Evolutionary conservation across 2,797 vertebrate genomes (phyloP), one percentile per base, ranked within the genome.

Genomic region (Mus caroli): DNA sequence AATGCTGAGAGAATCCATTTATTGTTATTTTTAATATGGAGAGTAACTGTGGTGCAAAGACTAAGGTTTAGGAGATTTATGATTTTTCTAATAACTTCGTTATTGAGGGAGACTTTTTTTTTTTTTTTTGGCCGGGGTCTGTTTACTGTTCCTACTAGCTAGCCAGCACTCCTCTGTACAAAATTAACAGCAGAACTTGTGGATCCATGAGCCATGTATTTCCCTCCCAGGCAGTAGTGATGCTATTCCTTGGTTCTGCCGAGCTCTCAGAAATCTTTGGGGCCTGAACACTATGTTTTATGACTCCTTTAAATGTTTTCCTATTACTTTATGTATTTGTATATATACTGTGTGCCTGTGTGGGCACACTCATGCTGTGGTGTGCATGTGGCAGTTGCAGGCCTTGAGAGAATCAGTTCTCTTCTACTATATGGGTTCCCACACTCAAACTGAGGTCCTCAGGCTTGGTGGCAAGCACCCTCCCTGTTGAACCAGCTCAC

Each of bases 141-240:
- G 73, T 90, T 92, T 93, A 88, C 50, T 93, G 28, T 95, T 96
- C 94, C 85, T 91, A 26, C 19, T 89, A 67, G 54, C 67, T 73
- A n/a, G 76, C 40, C 43, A 89, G 69, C 52, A 84, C 52, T 84
- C 86, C 87, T 52, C 19, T 95, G 58, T 69, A 87, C 43, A 92
- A 94, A 91, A 75, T 91, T 28, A 97, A 34, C 78, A 95, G 69
- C 26, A 52, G 14, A 73, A 86, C 20, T 22, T 91, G 6, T 88
- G 77, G 71, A 67, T 94, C 58, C 60, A 8, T n/a, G 54, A 94
- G 58, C 62, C 1, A 0, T 28, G 10, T 37, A 87, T 84, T 93
- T 83, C 34, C 64, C 67, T 88, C 22, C 13, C 12, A 58, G 56
- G 75, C 56, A 82, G 19, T 78, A 64, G 20, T n/a, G 20, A 91